Percentiles rank a stretch among this genome's conserved stretches.
phyloP scores from a whole-genome alignment of 1,140 invertebrate species.

The Lepidurus apus region DNA sequence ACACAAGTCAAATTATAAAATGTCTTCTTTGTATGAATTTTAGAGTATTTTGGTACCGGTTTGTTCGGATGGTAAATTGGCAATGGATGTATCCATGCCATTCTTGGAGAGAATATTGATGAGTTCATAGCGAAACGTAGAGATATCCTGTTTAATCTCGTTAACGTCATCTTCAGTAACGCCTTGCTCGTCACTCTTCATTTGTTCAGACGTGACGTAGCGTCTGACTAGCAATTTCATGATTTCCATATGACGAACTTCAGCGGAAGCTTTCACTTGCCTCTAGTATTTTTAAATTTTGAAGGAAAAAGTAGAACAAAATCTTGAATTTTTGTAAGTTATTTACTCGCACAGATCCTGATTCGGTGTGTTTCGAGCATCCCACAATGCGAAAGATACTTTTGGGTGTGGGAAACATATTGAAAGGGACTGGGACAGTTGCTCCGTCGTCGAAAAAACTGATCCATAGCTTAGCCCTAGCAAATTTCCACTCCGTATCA shows the following conservation, averaged over 20 bases:
- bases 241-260: constrained; percentile 61
- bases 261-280: constrained; percentile 9
- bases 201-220: constrained; percentile 75
- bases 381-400: constrained; percentile 54
- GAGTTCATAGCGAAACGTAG: constrained; percentile 73
- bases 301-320: background rate
- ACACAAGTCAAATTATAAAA: constrained; percentile 25
- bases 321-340: background rate
- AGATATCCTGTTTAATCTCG: constrained; percentile 92
- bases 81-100: constrained; percentile 57
- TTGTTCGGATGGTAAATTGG: constrained; percentile 33
- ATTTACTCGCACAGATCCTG: constrained; percentile 47
- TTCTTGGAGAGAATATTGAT: constrained; percentile 79
- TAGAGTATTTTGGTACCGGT: constrained; percentile 19
- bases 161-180: constrained; percentile 94
- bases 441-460: constrained; percentile 83
- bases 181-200: constrained; percentile 69
- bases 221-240: constrained; percentile 72
- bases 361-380: constrained; percentile 42
- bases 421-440: constrained; percentile 80
- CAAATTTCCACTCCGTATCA: constrained; percentile 89
- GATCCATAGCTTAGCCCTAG: constrained; percentile 83
- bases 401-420: constrained; percentile 72
- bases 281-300: background rate
- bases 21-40: constrained; percentile 13